A percentile compares a stretch with the other conserved stretches of the same genome.
These are phyloP conservation scores for Aix galericulata DNA, from an alignment of 2,113 vertebrate species.

Conservation along the genomic window DNA sequence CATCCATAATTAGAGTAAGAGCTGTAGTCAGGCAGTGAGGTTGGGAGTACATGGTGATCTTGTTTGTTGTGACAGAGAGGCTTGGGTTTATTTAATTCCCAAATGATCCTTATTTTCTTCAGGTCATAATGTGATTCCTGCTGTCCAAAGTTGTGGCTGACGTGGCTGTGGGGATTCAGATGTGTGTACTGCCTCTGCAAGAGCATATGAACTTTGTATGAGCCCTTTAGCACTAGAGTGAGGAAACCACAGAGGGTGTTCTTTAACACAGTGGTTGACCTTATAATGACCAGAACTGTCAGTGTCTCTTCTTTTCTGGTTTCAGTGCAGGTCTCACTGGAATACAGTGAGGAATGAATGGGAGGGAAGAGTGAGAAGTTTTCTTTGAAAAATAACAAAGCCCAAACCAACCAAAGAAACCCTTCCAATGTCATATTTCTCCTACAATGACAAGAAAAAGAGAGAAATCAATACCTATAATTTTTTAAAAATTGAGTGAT, in stretches of 20 bases:
- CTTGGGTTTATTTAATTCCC: not conserved
- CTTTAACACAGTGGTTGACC: not conserved
- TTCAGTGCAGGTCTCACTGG: not conserved
- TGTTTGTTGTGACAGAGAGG: not conserved
- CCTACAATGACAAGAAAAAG: not conserved
- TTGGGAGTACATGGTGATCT: not conserved
- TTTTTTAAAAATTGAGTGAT: not conserved
- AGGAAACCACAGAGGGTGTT: not conserved
- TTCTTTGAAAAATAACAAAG: conserved; percentile 24
- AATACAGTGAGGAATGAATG: not conserved
- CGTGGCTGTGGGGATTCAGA: not conserved
- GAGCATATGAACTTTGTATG: not conserved
- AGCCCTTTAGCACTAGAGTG: not conserved
- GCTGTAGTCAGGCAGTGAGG: not conserved
- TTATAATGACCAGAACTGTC: not conserved
- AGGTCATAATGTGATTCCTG: not conserved
- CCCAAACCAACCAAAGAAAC: not conserved
- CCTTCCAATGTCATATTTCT: not conserved
- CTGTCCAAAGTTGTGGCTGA: not conserved
- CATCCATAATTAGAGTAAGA: not conserved
- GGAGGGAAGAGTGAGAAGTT: not conserved
- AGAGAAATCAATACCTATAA: conserved; percentile 10
- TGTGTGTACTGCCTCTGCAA: not conserved
- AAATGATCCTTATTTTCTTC: not conserved
- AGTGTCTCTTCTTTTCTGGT: not conserved